Evolutionary conservation across 2,113 vertebrate genomes (phyloP), one percentile per base, ranked within the genome.

Genomic region (Orcinus orca): DNA sequence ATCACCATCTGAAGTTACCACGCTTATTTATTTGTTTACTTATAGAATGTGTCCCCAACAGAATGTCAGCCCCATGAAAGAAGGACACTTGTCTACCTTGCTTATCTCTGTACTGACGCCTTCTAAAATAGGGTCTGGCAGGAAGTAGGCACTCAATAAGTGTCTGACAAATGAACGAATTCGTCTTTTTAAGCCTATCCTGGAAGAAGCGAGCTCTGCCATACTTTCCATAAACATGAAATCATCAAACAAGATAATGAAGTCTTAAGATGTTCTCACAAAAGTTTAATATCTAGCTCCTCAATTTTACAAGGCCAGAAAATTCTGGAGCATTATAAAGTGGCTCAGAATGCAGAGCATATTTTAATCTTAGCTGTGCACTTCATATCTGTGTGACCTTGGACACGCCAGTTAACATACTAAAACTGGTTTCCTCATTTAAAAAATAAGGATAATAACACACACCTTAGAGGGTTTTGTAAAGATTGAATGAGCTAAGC

Each of bases 401-500:
- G 86, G 36, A 92, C 44, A 93, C 81, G 41, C 68, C 63, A 93
- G 86, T 89, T 91, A 97, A 74, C 5, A 36, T 89, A 94, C 90
- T 83, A 83, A 92, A 88, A 86, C 44, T 80, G 12, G 11, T 67
- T 97, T 96, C 65, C 91, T 97, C 58, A 14, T 90, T 20, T 68
- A 25, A 90, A 94, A 90, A 88, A 85, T 65, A 95, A 91, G 63
- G 55, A 95, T 76, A 97, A 96, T 92, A 92, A 88, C 21, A 85
- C n/a, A 85, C 41, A 84, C 60, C 90, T 77, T 63, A 94, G 85
- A 44, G 7, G 47, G 77, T 88, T 96, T 80, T 76, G 36, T 81
- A 87, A 81, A 80, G 95, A 97, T 93, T 96, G 92, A 96, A 88
- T 84, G 83, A 95, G n/a, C 73, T 97, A 89, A 97, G 55, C 36